A percentile compares a stretch with the other conserved stretches of the same genome.
Conservation (phyloP, 2,888 invertebrate genomes). For the Dolomedes plantarius region DNA sequence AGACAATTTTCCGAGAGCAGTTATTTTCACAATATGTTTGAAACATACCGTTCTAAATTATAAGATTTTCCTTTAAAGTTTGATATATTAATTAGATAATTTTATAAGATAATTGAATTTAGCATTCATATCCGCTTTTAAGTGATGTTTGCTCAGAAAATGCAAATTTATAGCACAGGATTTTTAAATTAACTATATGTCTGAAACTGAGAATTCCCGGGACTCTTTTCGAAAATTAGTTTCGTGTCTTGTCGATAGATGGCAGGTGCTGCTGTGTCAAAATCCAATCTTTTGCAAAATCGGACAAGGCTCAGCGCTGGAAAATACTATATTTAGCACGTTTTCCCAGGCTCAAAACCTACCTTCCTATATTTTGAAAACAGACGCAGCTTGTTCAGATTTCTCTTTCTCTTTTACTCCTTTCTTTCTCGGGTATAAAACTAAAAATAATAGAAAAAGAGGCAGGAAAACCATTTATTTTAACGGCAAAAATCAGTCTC, state of each 20-base stretch:
- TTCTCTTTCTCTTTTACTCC: neutral
- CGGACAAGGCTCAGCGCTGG: slow-evolving; percentile 8
- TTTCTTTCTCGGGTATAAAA: neutral
- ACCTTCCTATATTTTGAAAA: slow-evolving; percentile 8
- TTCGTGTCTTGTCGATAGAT: neutral
- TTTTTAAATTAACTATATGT: too few species aligned
- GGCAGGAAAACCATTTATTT: slow-evolving; percentile 22
- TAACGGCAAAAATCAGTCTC: slow-evolving; percentile 27
- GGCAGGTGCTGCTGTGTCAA: neutral
- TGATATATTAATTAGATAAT: too few species aligned
- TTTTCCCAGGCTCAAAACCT: slow-evolving; percentile 59
- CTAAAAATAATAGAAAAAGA: neutral
- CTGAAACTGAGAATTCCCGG: neutral
- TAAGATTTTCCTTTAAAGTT: too few species aligned
- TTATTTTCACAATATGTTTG: too few species aligned
- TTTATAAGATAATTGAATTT: too few species aligned
- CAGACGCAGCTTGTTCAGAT: neutral
- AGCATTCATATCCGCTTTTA: too few species aligned
- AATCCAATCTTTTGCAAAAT: neutral
- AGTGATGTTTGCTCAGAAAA: too few species aligned
- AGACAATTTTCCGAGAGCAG: too few species aligned
- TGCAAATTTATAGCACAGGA: too few species aligned
- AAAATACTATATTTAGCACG: slow-evolving; percentile 61
- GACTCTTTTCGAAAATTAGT: neutral
- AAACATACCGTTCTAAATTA: too few species aligned